Base-by-base conservation (phyloP, 2,888 invertebrate species). In the Geophilus truncorum region DNA sequence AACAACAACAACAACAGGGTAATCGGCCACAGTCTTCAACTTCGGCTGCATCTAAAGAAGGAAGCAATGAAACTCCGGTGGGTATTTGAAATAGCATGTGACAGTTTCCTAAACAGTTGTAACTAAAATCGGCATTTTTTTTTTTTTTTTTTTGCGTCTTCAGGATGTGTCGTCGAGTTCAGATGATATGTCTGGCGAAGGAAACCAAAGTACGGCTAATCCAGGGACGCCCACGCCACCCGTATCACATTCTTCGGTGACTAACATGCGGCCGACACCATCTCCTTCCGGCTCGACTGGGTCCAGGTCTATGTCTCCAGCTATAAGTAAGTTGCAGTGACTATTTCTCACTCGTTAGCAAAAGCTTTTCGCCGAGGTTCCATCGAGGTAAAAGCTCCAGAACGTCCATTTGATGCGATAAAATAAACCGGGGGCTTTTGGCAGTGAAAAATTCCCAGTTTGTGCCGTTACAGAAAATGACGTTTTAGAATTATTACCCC, bases 301-400 rank as follows among this genome's bases (percentile, higher is more conserved):
- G 88, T 96, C 97, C 86, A 92, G 97, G 90, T 97, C 97, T 89
- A 96, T 97, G 94, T 97, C 97, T 89, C 97, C 97, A 86, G 96
- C 96, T 90, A 95, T 96, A 89, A 95, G 95, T 95, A 87, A 90
- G 94, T 91, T 25, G n/a, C n/a, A n/a, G n/a, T n/a, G n/a, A n/a
- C n/a, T n/a, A n/a, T n/a, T n/a, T n/a, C n/a, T n/a, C n/a, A n/a
- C n/a, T n/a, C n/a, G n/a, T n/a, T n/a, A n/a, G n/a, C n/a, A n/a
- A n/a, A n/a, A n/a, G n/a, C n/a, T n/a, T n/a, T n/a, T n/a, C n/a
- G n/a, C n/a, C n/a, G n/a, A n/a, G n/a, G n/a, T n/a, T n/a, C n/a
- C n/a, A n/a, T n/a, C n/a, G n/a, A n/a, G n/a, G n/a, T n/a, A n/a
- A n/a, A n/a, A n/a, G n/a, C n/a, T n/a, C n/a, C n/a, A n/a, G n/a